Conservation (phyloP, 2,113 vertebrate species). For the Daphoenositta chrysoptera region DNA sequence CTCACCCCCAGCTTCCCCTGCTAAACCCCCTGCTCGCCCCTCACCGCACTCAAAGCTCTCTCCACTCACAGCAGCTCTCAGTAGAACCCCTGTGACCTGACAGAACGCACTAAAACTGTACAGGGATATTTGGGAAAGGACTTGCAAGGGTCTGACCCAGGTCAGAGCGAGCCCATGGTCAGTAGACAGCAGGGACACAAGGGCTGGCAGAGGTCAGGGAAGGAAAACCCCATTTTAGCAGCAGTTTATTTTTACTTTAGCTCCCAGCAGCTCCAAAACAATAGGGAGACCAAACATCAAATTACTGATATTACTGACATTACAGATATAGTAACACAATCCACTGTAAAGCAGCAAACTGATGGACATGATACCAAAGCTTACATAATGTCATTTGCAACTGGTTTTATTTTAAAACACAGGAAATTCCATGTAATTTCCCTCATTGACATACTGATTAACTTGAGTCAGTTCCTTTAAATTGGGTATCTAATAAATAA, state of each 20-base stretch:
- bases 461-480: not conserved
- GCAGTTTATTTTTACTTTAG: not conserved
- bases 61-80: not conserved
- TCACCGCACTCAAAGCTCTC: not conserved
- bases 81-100: not conserved
- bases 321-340: not conserved
- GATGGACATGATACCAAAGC: not conserved
- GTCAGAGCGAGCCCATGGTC: not conserved
- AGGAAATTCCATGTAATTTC: not conserved
- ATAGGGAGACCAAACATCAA: not conserved
- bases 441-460: not conserved
- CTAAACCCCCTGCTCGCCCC: not conserved
- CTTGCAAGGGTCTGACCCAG: not conserved
- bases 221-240: not conserved
- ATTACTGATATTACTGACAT: not conserved
- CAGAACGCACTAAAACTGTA: not conserved
- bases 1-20: not conserved
- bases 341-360: not conserved
- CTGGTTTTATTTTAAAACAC: not conserved
- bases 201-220: not conserved
- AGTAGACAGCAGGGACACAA: not conserved
- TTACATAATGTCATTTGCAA: not conserved
- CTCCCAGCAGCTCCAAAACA: not conserved
- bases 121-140: not conserved
- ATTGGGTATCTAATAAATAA: constrained; percentile 15